These are phyloP conservation scores for Andrena trimmerana DNA, from an alignment of 2,888 invertebrate species.

Conservation along the genomic window DNA sequence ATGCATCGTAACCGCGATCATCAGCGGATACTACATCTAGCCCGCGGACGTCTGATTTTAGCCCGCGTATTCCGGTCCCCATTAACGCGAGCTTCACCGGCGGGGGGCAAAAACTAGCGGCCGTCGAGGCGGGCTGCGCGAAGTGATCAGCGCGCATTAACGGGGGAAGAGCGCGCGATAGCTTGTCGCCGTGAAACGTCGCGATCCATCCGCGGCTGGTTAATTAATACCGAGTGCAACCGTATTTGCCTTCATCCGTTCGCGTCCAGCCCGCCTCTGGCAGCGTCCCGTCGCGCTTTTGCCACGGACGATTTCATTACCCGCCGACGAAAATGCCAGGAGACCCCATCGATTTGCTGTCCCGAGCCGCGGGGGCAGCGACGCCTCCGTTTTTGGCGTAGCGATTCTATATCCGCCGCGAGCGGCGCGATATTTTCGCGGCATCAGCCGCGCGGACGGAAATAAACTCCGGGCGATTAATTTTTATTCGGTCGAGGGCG, in stretches of 20 bases:
- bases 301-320: constrained; percentile 44
- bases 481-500: constrained; percentile 25
- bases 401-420: constrained; percentile 63
- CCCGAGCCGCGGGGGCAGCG: constrained; percentile 34
- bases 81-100: neutral
- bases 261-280: neutral
- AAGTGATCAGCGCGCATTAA: constrained; percentile 17
- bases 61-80: constrained; percentile 8
- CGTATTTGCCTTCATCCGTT: neutral
- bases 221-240: neutral
- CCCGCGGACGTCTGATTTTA: neutral
- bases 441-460: constrained; percentile 33
- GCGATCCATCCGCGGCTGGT: neutral
- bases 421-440: constrained; percentile 64
- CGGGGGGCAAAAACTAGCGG: neutral
- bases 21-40: neutral
- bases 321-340: constrained; percentile 27
- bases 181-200: constrained; percentile 2
- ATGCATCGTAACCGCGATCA: neutral
- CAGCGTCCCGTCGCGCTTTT: constrained; percentile 4
- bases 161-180: constrained; percentile 7
- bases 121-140: neutral
- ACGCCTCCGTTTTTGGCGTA: constrained; percentile 62
- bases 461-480: too few species aligned
- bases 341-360: constrained; percentile 52